Percentiles rank a stretch among this genome's conserved stretches.
Evolutionary conservation across 2,888 invertebrate species (phyloP).

Genomic region (Aproaerema taeniolella): DNA sequence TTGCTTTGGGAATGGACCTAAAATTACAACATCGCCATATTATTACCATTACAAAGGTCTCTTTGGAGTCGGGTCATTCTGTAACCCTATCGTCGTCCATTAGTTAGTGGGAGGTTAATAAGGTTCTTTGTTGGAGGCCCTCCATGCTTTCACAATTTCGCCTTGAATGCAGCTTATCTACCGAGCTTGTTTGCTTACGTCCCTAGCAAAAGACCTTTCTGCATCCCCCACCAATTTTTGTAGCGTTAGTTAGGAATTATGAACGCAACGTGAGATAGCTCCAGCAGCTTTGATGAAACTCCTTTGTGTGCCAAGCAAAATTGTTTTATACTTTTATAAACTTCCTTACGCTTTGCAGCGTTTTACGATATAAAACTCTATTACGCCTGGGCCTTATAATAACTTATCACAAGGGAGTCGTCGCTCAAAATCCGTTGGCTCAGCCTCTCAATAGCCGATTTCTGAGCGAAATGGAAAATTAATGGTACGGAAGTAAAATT

Average conservation of each 20-base stretch:
- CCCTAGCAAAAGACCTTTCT: slow-evolving; percentile 42
- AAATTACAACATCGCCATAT: slow-evolving; percentile 45
- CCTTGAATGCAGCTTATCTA: slow-evolving; percentile 70
- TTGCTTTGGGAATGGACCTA: slow-evolving; percentile 22
- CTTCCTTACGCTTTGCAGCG: slow-evolving; percentile 1
- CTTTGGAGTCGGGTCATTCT: slow-evolving; percentile 40
- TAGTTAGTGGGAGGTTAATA: slow-evolving; percentile 69
- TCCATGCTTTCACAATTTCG: slow-evolving; percentile 60
- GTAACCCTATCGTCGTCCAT: slow-evolving; percentile 63
- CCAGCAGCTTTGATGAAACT: slow-evolving; percentile 33
- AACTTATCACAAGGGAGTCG: slow-evolving; percentile 47
- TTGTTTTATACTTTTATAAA: slow-evolving; percentile 14
- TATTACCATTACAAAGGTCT: slow-evolving; percentile 53
- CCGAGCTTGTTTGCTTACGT: slow-evolving; percentile 59
- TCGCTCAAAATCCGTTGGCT: slow-evolving; percentile 43
- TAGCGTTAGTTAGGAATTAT: slow-evolving; percentile 57
- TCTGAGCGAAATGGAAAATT: slow-evolving; percentile 62
- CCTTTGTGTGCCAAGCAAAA: slow-evolving; percentile 28
- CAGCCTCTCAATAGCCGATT: slow-evolving; percentile 56
- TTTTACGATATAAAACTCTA: slow-evolving; percentile 8
- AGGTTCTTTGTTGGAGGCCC: slow-evolving; percentile 60
- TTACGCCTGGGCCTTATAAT: slow-evolving; percentile 35
- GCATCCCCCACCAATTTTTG: slow-evolving; percentile 48
- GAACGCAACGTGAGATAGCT: slow-evolving; percentile 38
- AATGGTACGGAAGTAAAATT: slow-evolving; percentile 65